These are phyloP conservation scores for Aspidiotus destructor DNA, from an alignment of 2,888 invertebrate species.

Conservation along the genomic window DNA sequence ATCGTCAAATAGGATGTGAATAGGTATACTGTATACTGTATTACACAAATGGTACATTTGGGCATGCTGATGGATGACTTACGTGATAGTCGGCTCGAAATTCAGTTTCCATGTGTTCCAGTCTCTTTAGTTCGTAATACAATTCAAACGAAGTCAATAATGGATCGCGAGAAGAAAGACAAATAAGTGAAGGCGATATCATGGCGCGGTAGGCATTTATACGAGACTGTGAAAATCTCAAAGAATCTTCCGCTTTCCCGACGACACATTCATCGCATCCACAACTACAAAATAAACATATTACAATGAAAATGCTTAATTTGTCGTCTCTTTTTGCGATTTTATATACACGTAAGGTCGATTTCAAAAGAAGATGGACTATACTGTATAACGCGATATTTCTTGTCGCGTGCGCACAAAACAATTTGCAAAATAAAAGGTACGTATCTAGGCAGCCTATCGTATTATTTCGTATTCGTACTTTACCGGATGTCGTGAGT, in stretches of 20 bases:
- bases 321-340: not conserved
- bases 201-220: slow-evolving; percentile 92
- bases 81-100: slow-evolving; percentile 87
- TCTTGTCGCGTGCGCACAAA: not conserved
- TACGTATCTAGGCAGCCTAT: not conserved
- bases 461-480: not conserved
- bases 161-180: slow-evolving; percentile 86
- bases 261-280: slow-evolving; percentile 86
- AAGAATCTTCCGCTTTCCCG: slow-evolving; percentile 72
- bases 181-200: slow-evolving; percentile 82
- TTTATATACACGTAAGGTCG: too few relatives aligned
- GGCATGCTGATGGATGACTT: slow-evolving; percentile 38
- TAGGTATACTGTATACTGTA: too few relatives aligned
- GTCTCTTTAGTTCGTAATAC: slow-evolving; percentile 79
- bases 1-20: too few relatives aligned
- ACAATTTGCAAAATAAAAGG: not conserved
- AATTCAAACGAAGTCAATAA: slow-evolving; percentile 88
- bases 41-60: too few relatives aligned
- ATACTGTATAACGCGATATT: too few relatives aligned
- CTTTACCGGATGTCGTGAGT: slow-evolving; percentile 82
- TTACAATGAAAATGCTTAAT: not conserved
- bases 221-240: slow-evolving; percentile 80
- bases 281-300: slow-evolving; percentile 56
- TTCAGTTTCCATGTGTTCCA: slow-evolving; percentile 89
- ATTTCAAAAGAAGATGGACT: too few relatives aligned